phyloP scores from a whole-genome alignment of 23 tunicate species.

The Corella eumyota region DNA sequence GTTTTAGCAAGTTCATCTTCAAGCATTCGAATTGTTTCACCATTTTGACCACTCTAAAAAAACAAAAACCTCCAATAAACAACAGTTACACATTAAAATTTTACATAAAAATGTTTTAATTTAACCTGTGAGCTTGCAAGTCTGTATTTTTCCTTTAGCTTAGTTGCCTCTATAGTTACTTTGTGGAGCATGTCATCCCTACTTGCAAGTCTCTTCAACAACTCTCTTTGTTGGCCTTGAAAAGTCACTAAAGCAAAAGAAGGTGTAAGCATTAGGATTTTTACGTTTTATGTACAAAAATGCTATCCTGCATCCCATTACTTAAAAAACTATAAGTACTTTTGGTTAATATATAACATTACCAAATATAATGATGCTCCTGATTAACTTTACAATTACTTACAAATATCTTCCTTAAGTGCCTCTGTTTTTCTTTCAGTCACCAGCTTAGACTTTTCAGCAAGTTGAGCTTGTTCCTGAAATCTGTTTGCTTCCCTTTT shows the following conservation, averaged over 20 bases:
- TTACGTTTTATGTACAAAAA: too few relatives aligned
- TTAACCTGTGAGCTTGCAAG: constrained; percentile 57
- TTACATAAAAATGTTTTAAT: neutral
- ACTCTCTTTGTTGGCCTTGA: constrained; percentile 73
- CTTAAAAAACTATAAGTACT: too few relatives aligned
- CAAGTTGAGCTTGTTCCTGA: constrained; percentile 33
- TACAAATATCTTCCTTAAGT: constrained; percentile 51
- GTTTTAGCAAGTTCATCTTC: constrained; percentile 83
- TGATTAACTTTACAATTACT: too few relatives aligned
- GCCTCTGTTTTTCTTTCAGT: constrained; percentile 31
- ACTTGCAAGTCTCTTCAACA: constrained; percentile 49
- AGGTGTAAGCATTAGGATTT: too few relatives aligned
- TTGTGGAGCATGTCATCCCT: constrained; percentile 91
- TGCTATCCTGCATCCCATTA: too few relatives aligned
- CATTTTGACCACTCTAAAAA: constrained; percentile 44
- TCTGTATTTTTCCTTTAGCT: constrained; percentile 75
- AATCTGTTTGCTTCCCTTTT: constrained; percentile 23
- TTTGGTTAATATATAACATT: neutral
- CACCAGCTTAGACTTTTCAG: constrained; percentile 16
- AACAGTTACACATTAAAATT: neutral
- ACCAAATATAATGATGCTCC: neutral
- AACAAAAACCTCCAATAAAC: neutral
- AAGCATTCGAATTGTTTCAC: constrained; percentile 63
- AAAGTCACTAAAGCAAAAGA: constrained; percentile 27
- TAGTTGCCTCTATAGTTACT: constrained; percentile 90